Evolutionary conservation across 2,113 vertebrate genomes (phyloP), one percentile per base, ranked within the genome.

Genomic region (western clawed frog (Xenopus tropicalis)): DNA sequence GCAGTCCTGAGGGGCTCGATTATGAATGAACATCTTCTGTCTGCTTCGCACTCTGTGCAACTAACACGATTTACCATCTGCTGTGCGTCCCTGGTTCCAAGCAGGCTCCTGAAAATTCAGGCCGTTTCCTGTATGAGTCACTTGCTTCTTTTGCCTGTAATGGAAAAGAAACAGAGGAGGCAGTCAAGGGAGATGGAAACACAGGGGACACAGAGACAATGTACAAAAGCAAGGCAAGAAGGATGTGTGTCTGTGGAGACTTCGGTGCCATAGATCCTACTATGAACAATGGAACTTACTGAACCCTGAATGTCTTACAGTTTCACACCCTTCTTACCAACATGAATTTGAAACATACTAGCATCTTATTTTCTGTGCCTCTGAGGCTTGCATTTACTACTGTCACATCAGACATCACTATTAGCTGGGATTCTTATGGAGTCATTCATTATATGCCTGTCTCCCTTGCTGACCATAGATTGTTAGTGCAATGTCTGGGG

Each of bases 61-160:
- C 16, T 21, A 66, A 23, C 52, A 73, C 21, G 59, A 66, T 73
- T 66, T 24, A 52, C 71, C 71, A 73, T 73, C 71, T 73, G 63
- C 71, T 46, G 62, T 11, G 2, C 14, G 29, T 24, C 29, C 54
- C 52, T 43, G 42, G 65, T 56, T 51, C 48, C 46, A 42, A 24
- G 58, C 68, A 37, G 21, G 7, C 69, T 51, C 1, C 20, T 52
- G 44, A 64, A 72, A 37, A 64, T 54, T 72, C 61, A 54, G 20
- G 24, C 51, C 22, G 21, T n/a, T 73, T 73, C 71, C 71, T 73
- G 71, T 16, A 21, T 73, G 71, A 73, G 29, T 73, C 71, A 73
- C 71, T 44, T 42, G 11, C 16, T 42, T 65, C 20, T 54, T 72
- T n/a, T 58, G 29, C 63, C 71, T 58, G 63, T 43, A n/a, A 58